phyloP scores from a whole-genome alignment of 2,888 invertebrate species.

The Acrocyrtus sp. region DNA sequence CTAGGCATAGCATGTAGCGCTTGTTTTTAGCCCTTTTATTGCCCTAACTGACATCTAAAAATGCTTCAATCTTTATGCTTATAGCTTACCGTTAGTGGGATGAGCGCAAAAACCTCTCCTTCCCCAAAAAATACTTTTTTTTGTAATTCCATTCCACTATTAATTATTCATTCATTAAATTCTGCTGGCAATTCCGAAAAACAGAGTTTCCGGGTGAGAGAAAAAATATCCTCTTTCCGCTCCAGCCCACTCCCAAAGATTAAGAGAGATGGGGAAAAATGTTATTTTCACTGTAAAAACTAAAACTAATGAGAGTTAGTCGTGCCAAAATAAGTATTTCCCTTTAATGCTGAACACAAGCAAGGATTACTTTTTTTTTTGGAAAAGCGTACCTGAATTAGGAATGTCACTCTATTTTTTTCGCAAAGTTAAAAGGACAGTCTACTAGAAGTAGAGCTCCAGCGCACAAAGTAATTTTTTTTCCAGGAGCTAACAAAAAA shows the following conservation, averaged over 20 bases:
- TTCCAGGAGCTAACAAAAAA: too few relatives aligned
- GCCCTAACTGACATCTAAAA: neutral
- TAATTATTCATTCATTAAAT: conserved; percentile 52
- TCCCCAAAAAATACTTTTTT: too few relatives aligned
- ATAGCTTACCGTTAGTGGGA: too few relatives aligned
- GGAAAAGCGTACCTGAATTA: neutral
- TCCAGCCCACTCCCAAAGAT: too few relatives aligned
- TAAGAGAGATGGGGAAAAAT: neutral
- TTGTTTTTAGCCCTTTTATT: neutral
- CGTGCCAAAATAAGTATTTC: neutral
- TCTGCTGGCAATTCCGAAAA: conserved; percentile 31
- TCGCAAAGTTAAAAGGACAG: too few relatives aligned
- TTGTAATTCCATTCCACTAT: conserved; percentile 12
- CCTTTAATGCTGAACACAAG: neutral
- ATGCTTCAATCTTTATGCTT: neutral
- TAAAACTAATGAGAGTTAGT: neutral
- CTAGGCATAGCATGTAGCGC: neutral
- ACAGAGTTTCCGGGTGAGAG: conserved; percentile 34
- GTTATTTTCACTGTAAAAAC: neutral
- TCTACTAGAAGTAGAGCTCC: too few relatives aligned
- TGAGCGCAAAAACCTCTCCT: too few relatives aligned
- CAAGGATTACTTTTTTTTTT: neutral
- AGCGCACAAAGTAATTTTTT: too few relatives aligned
- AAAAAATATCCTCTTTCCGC: neutral
- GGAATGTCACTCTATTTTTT: too few relatives aligned